Base-by-base conservation (phyloP, 1,140 invertebrate species). In the Rhagoletis zephyria region DNA sequence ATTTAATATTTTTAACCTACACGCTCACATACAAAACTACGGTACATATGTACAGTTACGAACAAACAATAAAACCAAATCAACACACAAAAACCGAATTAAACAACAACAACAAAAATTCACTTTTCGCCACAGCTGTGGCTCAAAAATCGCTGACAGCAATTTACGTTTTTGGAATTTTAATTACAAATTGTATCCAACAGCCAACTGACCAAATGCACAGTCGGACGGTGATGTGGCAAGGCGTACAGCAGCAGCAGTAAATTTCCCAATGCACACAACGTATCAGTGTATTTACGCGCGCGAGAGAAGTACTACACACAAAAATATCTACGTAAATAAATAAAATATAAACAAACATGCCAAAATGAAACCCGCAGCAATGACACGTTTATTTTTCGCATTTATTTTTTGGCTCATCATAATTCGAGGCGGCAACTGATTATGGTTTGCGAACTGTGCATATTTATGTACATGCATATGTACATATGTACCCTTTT, bases 101-200 rank as follows among this genome's bases (percentile, higher is more conserved):
- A 42, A 40, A 14, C 3, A 48, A 74, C 16, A 14, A 74, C 16
- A 48, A 42, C 10, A 42, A 56, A 56, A n/a, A 59, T 19, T 81
- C 74, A 81, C 74, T 56, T 81, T 56, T 56, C 74, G 48, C 48
- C 19, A 30, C 48, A 59, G 74, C 48, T 81, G 51, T 10, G 74
- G 48, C 74, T 81, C 74, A 56, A 30, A 59, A 59, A 30, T 81
- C 74, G 48, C 74, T 56, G 74, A 81, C 74, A 81, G 74, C n/a
- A 81, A 56, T 81, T 81, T 59, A 81, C 74, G 74, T 81, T 81
- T 81, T 81, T 56, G 3, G 74, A 81, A 81, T 81, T 81, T 81
- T 81, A 81, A 81, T 81, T 81, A 81, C 48, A 81, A 81, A 81
- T 56, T 59, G 48, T 56, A 19, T 10, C n/a, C 74, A 51, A 59